Percentiles rank a stretch among this genome's conserved stretches.
Evolutionary conservation across 2,797 vertebrate species (phyloP).

Genomic region (Apogon hyalosoma): DNA sequence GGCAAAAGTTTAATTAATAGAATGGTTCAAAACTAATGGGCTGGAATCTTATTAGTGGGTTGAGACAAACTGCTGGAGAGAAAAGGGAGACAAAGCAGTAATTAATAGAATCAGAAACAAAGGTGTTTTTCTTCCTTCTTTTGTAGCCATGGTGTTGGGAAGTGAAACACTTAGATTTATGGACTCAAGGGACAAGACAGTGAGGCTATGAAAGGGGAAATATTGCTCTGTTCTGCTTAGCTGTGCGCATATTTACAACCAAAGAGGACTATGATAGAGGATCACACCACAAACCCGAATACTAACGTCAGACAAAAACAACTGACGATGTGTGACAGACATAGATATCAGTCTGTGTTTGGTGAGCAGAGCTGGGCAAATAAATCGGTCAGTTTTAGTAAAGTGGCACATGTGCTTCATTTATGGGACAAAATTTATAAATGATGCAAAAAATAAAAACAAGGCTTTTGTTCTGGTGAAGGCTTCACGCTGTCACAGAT

Average conservation of each 20-base stretch:
- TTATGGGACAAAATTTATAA: slow-evolving; percentile 23
- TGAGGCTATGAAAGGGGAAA: slow-evolving; percentile 47
- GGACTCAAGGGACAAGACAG: slow-evolving; percentile 41
- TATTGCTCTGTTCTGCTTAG: slow-evolving; percentile 50
- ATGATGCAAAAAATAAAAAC: slow-evolving; percentile 38
- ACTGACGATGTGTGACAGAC: slow-evolving; percentile 36
- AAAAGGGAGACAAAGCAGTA: slow-evolving; percentile 46
- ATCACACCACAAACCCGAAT: slow-evolving; percentile 45
- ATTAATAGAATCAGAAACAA: slow-evolving; percentile 64
- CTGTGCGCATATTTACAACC: slow-evolving; percentile 58
- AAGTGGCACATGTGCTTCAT: slow-evolving; percentile 52
- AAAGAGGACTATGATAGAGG: slow-evolving; percentile 46
- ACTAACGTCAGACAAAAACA: slow-evolving; percentile 47
- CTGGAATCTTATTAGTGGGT: slow-evolving; percentile 68
- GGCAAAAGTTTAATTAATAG: slow-evolving; percentile 62
- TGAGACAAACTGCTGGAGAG: slow-evolving; percentile 51
- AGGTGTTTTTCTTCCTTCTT: slow-evolving; percentile 64
- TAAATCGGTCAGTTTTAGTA: slow-evolving; percentile 41
- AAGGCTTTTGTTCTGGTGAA: slow-evolving; percentile 13
- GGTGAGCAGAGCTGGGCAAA: slow-evolving; percentile 29
- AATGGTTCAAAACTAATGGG: slow-evolving; percentile 61
- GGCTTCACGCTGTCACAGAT: slow-evolving; percentile 6
- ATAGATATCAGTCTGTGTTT: slow-evolving; percentile 21
- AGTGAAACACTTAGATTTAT: slow-evolving; percentile 53
- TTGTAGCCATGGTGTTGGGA: slow-evolving; percentile 42